A percentile compares a stretch with the other conserved stretches of the same genome.
Evolutionary conservation across 1,140 invertebrate species (phyloP).

Genomic region (Prorops nasuta): DNA sequence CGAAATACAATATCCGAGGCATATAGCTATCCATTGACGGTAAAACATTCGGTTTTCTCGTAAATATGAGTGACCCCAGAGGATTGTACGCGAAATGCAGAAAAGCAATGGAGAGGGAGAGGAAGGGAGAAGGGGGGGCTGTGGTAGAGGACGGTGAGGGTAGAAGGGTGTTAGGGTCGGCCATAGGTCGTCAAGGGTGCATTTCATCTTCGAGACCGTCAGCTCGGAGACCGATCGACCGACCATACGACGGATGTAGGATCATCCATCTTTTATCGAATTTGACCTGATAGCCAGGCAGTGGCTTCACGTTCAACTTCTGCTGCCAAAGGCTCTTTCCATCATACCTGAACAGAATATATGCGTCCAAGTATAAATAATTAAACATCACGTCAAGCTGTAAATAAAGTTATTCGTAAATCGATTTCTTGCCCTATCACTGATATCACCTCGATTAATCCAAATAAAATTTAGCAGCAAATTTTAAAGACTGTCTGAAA

Average conservation of each 20-base stretch:
- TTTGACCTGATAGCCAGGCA: slow-evolving; percentile 26
- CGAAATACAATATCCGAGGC: no score
- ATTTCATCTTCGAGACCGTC: slow-evolving; percentile 54
- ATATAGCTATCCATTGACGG: no score
- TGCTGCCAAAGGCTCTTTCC: slow-evolving; percentile 2
- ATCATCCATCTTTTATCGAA: slow-evolving; percentile 55
- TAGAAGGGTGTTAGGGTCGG: slow-evolving; percentile 26
- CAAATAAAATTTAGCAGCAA: no score
- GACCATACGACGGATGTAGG: slow-evolving; percentile 31
- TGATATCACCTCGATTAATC: no score
- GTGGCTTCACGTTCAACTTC: slow-evolving; percentile 22
- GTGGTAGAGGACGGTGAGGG: no score
- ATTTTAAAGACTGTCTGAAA: no score
- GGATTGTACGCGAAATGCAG: slow-evolving; percentile 30
- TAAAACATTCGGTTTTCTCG: no score
- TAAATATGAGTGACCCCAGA: slow-evolving; percentile 41
- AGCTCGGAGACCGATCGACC: slow-evolving; percentile 53
- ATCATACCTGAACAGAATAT: slow-evolving; percentile 2
- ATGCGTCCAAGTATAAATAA: slow-evolving; percentile 14
- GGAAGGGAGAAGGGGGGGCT: not conserved
- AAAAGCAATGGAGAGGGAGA: slow-evolving; percentile 12
- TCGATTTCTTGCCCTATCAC: no score
- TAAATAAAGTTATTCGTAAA: no score
- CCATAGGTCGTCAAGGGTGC: slow-evolving; percentile 47
- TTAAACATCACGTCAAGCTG: no score